Percentiles rank a stretch among this genome's conserved stretches.
These are phyloP conservation scores for Sturnus vulgaris DNA, from an alignment of 2,113 vertebrate species.

Conservation along the genomic window DNA sequence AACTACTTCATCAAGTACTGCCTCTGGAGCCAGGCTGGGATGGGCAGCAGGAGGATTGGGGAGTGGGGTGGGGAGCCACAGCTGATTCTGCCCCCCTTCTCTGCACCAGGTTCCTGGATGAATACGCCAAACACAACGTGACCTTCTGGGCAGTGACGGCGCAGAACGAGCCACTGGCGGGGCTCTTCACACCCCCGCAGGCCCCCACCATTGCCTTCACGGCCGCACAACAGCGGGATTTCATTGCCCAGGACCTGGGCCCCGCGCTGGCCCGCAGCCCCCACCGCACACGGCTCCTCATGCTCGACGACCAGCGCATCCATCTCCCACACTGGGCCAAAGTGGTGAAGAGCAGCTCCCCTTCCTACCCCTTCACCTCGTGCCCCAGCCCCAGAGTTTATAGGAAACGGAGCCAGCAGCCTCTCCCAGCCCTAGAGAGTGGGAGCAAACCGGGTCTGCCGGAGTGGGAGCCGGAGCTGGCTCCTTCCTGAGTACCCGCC, in stretches of 20 bases:
- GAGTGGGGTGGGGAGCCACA: fast-evolving
- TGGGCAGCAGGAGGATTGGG: fast-evolving
- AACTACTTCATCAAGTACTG: slow-evolving; percentile 83
- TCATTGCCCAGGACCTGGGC: slow-evolving; percentile 85
- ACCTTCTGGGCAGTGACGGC: slow-evolving; percentile 90
- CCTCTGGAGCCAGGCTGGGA: neutral
- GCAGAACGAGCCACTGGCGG: slow-evolving; percentile 86
- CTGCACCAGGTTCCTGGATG: slow-evolving; percentile 83
- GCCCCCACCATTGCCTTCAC: slow-evolving; percentile 83
- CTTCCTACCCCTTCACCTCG: fast-evolving
- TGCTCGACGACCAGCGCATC: slow-evolving; percentile 86
- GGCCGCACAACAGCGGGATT: slow-evolving; percentile 83
- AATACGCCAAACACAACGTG: slow-evolving; percentile 83
- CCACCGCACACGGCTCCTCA: slow-evolving; percentile 76
- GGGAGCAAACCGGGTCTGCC: neutral
- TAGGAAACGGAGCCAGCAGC: neutral
- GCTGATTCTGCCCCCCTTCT: neutral
- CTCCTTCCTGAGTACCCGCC: neutral
- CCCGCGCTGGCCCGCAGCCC: slow-evolving; percentile 79
- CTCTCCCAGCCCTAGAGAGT: neutral
- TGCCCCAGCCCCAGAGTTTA: neutral
- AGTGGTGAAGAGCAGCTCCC: slow-evolving; percentile 78
- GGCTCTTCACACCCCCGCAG: slow-evolving; percentile 79
- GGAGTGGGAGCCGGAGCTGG: neutral
- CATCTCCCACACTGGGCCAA: slow-evolving; percentile 88